phyloP scores from a whole-genome alignment of 92 coral and sea anemone species.

The Phymanthus crucifer region DNA sequence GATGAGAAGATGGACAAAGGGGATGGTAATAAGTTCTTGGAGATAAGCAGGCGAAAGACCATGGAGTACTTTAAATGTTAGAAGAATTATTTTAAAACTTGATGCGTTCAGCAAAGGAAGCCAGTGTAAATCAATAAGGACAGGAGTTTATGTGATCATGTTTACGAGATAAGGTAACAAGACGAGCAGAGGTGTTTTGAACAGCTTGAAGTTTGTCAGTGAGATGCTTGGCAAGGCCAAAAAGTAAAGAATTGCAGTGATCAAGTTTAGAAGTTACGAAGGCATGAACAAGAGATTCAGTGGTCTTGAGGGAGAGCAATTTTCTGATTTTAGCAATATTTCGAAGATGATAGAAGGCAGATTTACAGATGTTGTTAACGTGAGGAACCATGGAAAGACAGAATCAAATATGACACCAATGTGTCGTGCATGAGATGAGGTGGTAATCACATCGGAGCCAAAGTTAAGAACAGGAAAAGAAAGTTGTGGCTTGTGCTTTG shows the following conservation, averaged over 20 bases:
- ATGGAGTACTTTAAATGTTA: too few relatives aligned
- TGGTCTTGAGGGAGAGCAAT: constrained; percentile 12
- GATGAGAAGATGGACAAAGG: too few relatives aligned
- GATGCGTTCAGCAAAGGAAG: constrained; percentile 17
- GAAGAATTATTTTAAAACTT: not conserved
- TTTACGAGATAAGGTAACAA: not conserved
- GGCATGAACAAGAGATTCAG: constrained; percentile 21
- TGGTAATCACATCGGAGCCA: not conserved
- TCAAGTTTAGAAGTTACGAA: constrained; percentile 21
- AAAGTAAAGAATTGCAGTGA: not conserved
- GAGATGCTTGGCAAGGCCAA: not conserved
- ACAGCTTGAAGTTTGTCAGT: constrained; percentile 7
- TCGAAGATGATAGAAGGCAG: constrained; percentile 8
- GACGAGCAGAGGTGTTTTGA: constrained; percentile 23
- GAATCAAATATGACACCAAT: constrained; percentile 24
- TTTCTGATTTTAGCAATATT: not conserved
- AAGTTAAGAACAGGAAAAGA: constrained; percentile 17
- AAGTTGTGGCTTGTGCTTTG: not conserved
- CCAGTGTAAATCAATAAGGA: constrained; percentile 14
- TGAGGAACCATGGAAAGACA: constrained; percentile 21
- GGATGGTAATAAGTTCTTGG: too few relatives aligned
- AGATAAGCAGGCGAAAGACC: too few relatives aligned
- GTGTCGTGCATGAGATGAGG: not conserved
- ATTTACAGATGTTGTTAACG: not conserved
- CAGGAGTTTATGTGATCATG: constrained; percentile 13